These are phyloP conservation scores for Neocrepidodera transversa DNA, from an alignment of 2,888 invertebrate genomes.

Conservation along the genomic window DNA sequence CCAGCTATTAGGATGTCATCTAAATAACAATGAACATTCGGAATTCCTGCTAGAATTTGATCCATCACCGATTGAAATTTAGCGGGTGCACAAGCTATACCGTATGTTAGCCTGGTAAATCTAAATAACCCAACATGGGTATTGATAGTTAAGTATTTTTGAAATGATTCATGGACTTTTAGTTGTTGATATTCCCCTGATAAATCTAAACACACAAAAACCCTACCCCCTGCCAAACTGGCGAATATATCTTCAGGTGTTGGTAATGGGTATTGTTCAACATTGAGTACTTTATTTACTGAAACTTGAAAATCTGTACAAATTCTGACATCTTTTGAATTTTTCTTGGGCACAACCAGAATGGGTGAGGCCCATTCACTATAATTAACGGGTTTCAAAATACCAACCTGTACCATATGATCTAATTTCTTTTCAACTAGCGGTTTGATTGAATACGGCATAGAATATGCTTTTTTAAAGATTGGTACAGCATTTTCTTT, in stretches of 20 bases:
- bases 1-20: too few relatives aligned
- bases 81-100: constrained; percentile 2
- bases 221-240: constrained; percentile 1
- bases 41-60: neutral
- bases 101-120: constrained; percentile 19
- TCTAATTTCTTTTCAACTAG: constrained; percentile 25
- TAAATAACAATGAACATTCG: too few relatives aligned
- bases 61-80: too few relatives aligned
- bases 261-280: constrained; percentile 26
- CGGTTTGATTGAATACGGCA: constrained; percentile 18
- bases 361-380: constrained; percentile 51
- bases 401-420: constrained; percentile 34
- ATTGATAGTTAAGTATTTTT: constrained; percentile 24
- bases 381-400: constrained; percentile 31
- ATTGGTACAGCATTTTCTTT: constrained; percentile 12
- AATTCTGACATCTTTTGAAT: constrained; percentile 41
- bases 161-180: constrained; percentile 5
- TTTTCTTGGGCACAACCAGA: constrained; percentile 48
- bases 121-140: constrained; percentile 27
- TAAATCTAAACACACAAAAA: constrained; percentile 18
- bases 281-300: constrained; percentile 26
- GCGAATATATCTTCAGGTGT: constrained; percentile 26
- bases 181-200: constrained; percentile 21
- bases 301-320: constrained; percentile 51
- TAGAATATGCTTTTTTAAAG: constrained; percentile 15